Evolutionary conservation across 2,888 invertebrate genomes (phyloP), one percentile per base, ranked within the genome.

Genomic region (Leistus spinibarbis): DNA sequence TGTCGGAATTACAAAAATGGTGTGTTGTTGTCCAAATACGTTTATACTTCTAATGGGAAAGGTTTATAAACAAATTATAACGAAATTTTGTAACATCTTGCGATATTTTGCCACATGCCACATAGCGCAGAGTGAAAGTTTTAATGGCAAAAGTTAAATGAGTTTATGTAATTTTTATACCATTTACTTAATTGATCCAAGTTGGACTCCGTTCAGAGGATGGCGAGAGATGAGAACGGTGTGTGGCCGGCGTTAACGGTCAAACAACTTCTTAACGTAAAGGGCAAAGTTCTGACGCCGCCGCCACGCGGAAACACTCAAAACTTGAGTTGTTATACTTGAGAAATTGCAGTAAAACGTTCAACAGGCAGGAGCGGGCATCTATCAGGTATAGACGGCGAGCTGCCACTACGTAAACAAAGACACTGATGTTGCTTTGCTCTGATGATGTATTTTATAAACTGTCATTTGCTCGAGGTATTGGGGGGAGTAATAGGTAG

Each of bases 311-410:
- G 69, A 69, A 69, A 69, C 53, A 68, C 67, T 63, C 54, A 76
- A 79, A 78, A 76, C 77, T 78, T 75, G 57, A 68, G 72, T 76
- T 71, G 76, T 78, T 77, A 78, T 77, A 77, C 78, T 77, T 76
- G 76, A 78, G 78, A 78, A 77, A 76, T 78, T 76, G 75, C 77
- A 77, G 77, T 76, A 78, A 77, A 79, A 79, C 76, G 79, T 77
- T 79, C 79, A 79, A 79, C 79, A 79, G 79, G 79, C 79, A 40
- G n/a, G n/a, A 2, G 10, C 40, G 13, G 7, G 10, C 78, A 78
- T 77, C 79, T 76, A 63, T 76, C 75, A 76, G 73, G 77, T 78
- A 78, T 78, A 76, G 78, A 77, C 63, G 77, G 77, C 78, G 75
- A 76, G 70, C 60, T 65, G 78, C 40, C 40, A 40, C 60, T 20